phyloP scores from a whole-genome alignment of 2,888 invertebrate species.

The Thymelicus acteon region DNA sequence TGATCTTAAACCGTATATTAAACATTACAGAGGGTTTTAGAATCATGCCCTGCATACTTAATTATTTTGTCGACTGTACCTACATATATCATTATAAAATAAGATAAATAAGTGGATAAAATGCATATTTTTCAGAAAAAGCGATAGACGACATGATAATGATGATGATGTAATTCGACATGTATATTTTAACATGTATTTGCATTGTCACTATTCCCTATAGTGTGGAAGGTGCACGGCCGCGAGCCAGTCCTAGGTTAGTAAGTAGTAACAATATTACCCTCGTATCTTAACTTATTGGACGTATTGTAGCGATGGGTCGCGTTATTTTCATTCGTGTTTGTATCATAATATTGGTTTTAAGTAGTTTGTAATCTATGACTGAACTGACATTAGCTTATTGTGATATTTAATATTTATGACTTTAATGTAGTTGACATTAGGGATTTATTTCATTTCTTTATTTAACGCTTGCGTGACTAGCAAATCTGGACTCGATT shows the following conservation, averaged over 20 bases:
- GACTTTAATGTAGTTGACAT: conserved; percentile 58
- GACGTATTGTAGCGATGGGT: conserved; percentile 4
- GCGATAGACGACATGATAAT: no score
- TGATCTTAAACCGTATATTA: no score
- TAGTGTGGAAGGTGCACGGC: conserved; percentile 3
- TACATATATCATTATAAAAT: neutral
- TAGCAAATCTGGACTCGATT: conserved; percentile 36
- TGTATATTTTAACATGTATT: neutral
- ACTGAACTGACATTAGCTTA: conserved; percentile 82
- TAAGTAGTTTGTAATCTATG: conserved; percentile 71
- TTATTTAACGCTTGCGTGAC: conserved; percentile 18
- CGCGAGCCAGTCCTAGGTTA: conserved; percentile 25
- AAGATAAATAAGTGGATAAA: no score
- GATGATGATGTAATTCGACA: neutral
- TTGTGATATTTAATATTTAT: conserved; percentile 84
- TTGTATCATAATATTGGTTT: conserved; percentile 41
- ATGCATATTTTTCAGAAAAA: no score
- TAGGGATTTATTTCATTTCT: conserved; percentile 35
- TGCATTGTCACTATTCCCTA: neutral
- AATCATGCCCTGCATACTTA: no score
- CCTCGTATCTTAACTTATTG: conserved; percentile 22
- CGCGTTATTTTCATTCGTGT: conserved; percentile 57
- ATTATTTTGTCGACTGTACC: neutral
- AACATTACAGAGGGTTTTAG: no score
- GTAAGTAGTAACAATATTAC: conserved; percentile 24